A percentile compares a stretch with the other conserved stretches of the same genome.
Conservation (phyloP, 2,888 invertebrate species). For the Heliconius charithonia region DNA sequence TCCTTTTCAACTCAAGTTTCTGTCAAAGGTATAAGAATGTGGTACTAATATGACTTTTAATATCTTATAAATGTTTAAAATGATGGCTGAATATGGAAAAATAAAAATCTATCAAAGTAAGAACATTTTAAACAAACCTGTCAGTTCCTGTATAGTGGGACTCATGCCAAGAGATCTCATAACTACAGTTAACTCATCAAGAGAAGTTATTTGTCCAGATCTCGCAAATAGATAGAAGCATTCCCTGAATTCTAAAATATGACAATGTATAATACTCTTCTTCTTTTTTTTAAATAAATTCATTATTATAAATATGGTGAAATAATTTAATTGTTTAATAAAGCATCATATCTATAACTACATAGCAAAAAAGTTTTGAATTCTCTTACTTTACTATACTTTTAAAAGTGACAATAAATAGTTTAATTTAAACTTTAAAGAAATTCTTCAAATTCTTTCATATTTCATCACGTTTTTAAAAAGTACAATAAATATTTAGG, state of each 20-base stretch:
- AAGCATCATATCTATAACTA: no score
- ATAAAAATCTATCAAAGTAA: no score
- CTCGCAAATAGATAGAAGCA: slow-evolving; percentile 97
- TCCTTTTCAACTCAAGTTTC: no score
- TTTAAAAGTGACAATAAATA: no score
- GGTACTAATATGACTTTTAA: no score
- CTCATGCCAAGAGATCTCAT: slow-evolving; percentile 97
- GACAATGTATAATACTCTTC: background rate
- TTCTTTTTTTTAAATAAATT: background rate
- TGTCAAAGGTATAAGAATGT: no score
- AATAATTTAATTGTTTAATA: no score
- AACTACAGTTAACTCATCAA: slow-evolving; percentile 95
- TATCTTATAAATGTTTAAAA: no score
- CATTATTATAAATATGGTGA: background rate
- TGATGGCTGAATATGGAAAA: no score
- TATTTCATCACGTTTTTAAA: background rate
- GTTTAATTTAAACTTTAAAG: no score
- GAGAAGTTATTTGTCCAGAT: slow-evolving; percentile 92
- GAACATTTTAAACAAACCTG: slow-evolving; percentile 68
- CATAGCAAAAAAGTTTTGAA: no score
- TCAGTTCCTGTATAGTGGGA: slow-evolving; percentile 95
- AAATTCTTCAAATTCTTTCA: background rate
- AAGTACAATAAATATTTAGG: background rate
- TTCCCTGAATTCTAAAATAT: slow-evolving; percentile 93
- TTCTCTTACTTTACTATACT: no score